Evolutionary conservation across 2,888 invertebrate species (phyloP).

Genomic region (Cosmorhoe ocellata): DNA sequence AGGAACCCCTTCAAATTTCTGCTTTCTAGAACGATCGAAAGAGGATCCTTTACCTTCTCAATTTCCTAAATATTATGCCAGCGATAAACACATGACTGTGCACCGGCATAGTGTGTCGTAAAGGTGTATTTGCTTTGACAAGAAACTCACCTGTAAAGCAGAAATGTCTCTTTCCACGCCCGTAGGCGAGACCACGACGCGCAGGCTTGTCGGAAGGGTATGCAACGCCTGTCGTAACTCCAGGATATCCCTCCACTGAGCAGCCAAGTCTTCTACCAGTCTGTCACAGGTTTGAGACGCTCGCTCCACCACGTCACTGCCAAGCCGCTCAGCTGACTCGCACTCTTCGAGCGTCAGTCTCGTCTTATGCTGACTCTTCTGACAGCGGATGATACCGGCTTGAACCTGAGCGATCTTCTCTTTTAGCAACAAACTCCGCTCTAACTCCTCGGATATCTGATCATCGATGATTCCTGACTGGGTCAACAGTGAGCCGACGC

Average conservation of each 20-base stretch:
- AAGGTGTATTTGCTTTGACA: too few species aligned
- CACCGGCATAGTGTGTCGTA: too few species aligned
- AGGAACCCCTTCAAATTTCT: too few species aligned
- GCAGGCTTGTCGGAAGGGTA: slow-evolving; percentile 88
- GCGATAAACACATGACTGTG: too few species aligned
- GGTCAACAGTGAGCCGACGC: slow-evolving; percentile 86
- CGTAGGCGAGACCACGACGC: slow-evolving; percentile 89
- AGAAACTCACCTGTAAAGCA: slow-evolving; percentile 64
- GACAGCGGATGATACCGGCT: slow-evolving; percentile 86
- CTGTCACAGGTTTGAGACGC: slow-evolving; percentile 88
- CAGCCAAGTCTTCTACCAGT: slow-evolving; percentile 86
- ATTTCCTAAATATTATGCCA: too few species aligned
- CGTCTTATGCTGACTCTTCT: slow-evolving; percentile 86
- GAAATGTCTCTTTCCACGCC: slow-evolving; percentile 90
- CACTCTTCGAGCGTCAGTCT: slow-evolving; percentile 87
- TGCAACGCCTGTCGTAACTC: slow-evolving; percentile 88
- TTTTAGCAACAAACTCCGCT: slow-evolving; percentile 87
- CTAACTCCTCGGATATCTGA: slow-evolving; percentile 89
- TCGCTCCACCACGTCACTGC: slow-evolving; percentile 89
- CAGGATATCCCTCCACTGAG: slow-evolving; percentile 91
- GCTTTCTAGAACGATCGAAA: too few species aligned
- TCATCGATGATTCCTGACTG: slow-evolving; percentile 87
- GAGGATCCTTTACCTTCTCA: too few species aligned
- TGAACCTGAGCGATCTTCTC: slow-evolving; percentile 89
- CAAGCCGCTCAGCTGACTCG: slow-evolving; percentile 87